Percentiles rank a stretch among this genome's conserved stretches.
Conservation (phyloP, 2,888 invertebrate genomes). For the Phorcus lineatus region DNA sequence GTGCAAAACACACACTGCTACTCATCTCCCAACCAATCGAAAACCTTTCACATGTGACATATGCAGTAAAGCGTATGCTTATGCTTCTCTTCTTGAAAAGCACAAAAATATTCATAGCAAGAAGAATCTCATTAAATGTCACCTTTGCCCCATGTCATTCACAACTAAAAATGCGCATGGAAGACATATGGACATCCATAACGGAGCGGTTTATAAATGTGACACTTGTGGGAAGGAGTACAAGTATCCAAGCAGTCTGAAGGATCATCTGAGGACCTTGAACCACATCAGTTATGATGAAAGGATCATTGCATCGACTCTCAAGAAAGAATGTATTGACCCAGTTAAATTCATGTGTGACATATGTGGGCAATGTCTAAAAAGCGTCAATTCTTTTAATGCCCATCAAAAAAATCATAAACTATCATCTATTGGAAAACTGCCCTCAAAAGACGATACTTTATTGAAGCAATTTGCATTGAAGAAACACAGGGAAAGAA, state of each 20-base stretch:
- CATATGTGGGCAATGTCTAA: neutral
- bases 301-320: neutral
- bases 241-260: conserved; percentile 11
- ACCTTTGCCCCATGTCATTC: neutral
- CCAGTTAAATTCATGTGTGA: neutral
- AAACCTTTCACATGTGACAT: neutral
- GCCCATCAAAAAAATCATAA: neutral
- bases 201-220: neutral
- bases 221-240: neutral
- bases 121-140: neutral
- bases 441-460: too few relatives aligned
- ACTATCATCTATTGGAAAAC: too few relatives aligned
- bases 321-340: neutral
- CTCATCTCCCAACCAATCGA: neutral
- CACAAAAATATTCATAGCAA: neutral
- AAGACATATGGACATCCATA: neutral
- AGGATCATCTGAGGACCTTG: neutral
- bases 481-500: neutral
- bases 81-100: neutral
- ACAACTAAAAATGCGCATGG: neutral
- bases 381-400: neutral
- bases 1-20: neutral
- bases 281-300: conserved; percentile 1
- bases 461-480: neutral
- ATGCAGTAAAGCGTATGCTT: neutral